Conservation (phyloP, 2,888 invertebrate genomes). For the Poecilus cupreus region DNA sequence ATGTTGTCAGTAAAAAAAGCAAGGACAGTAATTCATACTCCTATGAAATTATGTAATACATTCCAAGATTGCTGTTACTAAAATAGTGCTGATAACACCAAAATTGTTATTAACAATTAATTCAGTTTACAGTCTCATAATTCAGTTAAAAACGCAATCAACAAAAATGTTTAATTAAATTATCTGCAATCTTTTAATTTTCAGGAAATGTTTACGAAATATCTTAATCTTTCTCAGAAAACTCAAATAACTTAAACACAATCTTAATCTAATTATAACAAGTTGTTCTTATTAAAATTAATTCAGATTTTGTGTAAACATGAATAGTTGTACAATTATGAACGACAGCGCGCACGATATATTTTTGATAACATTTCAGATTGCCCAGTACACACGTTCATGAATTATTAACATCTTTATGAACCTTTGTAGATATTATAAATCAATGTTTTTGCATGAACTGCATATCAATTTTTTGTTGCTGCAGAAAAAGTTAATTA, state of each 20-base stretch:
- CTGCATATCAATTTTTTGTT: not conserved
- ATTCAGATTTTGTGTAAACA: conserved; percentile 20
- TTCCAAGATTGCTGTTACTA: too few species aligned
- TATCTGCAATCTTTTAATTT: not conserved
- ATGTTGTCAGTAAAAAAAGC: too few species aligned
- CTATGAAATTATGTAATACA: too few species aligned
- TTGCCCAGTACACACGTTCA: conserved; percentile 8
- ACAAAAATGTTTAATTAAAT: too few species aligned
- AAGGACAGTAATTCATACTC: too few species aligned
- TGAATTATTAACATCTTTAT: conserved; percentile 33
- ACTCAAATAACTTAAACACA: not conserved
- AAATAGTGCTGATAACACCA: too few species aligned
- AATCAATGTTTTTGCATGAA: conserved; percentile 26
- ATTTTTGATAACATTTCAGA: conserved; percentile 3
- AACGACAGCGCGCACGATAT: conserved; percentile 3
- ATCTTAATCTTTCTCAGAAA: not conserved
- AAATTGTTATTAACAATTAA: too few species aligned
- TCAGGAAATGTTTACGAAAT: not conserved
- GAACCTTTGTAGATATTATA: conserved; percentile 18
- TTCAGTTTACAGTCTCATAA: too few species aligned
- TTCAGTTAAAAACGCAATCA: too few species aligned
- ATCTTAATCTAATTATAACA: not conserved
- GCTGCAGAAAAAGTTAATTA: not conserved
- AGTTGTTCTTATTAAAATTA: conserved; percentile 11
- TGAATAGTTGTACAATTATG: conserved; percentile 18